A percentile compares a stretch with the other conserved stretches of the same genome.
phyloP scores from a whole-genome alignment of 2,113 vertebrate species.

The Mustelus asterias region DNA sequence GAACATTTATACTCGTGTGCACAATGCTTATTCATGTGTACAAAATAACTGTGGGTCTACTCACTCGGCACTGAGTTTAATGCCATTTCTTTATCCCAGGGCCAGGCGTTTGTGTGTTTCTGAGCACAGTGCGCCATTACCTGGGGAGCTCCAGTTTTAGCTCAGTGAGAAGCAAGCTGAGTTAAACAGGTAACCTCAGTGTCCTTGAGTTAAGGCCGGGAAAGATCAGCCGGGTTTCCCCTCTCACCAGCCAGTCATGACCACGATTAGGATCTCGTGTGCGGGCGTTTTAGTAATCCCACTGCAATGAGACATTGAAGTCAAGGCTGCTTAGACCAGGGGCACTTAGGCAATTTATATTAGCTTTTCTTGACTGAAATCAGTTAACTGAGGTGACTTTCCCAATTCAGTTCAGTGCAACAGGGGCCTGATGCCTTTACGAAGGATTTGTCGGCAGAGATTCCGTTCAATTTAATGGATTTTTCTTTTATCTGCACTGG shows the following conservation, averaged over 20 bases:
- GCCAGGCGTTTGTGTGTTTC: background rate
- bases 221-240: background rate
- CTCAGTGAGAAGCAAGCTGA: background rate
- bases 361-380: background rate
- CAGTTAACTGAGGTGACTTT: background rate
- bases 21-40: background rate
- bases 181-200: background rate
- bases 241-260: background rate
- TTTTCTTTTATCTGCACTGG: too few species aligned
- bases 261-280: background rate
- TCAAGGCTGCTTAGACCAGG: background rate
- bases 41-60: background rate
- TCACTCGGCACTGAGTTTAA: background rate
- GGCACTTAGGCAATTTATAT: background rate
- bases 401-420: background rate
- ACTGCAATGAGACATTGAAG: background rate
- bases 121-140: background rate
- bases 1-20: background rate
- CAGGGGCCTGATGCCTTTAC: background rate
- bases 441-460: background rate
- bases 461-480: background rate
- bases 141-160: background rate
- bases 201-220: background rate
- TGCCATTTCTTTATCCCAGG: background rate
- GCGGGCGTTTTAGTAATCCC: too few species aligned